phyloP scores from a whole-genome alignment of 2,797 vertebrate genomes.

The Danio aesculapii region DNA sequence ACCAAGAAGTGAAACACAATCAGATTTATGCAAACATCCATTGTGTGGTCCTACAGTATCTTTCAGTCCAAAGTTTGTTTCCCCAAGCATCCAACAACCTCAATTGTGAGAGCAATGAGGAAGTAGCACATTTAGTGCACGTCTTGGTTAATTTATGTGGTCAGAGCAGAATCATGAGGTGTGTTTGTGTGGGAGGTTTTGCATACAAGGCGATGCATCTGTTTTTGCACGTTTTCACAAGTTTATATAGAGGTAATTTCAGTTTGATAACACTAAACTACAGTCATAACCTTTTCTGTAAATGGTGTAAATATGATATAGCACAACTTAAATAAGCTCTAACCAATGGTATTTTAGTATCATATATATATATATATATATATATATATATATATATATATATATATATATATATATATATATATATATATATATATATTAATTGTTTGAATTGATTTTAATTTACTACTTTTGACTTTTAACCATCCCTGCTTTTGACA shows the following conservation, averaged over 20 bases:
- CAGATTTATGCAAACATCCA: slow-evolving; percentile 5
- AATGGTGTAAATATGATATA: not conserved
- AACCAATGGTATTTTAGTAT: too few relatives aligned
- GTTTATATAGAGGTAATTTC: not conserved
- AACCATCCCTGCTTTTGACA: too few relatives aligned
- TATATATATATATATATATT: too few relatives aligned
- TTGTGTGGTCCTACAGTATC: not conserved
- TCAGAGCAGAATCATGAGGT: slow-evolving; percentile 13
- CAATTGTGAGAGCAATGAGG: not conserved
- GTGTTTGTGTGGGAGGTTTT: not conserved
- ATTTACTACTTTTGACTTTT: too few relatives aligned
- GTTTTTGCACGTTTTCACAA: slow-evolving; percentile 2
- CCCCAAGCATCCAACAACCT: not conserved
- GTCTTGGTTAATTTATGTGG: slow-evolving; percentile 15
- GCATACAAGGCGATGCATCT: slow-evolving; percentile 8
- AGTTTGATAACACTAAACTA: not conserved
- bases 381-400: too few relatives aligned
- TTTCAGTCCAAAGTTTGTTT: not conserved
- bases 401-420: too few relatives aligned
- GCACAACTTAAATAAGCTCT: not conserved
- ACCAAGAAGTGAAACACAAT: slow-evolving; percentile 10
- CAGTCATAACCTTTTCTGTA: not conserved
- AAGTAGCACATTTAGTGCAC: not conserved
- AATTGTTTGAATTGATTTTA: too few relatives aligned
- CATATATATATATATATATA: too few relatives aligned